A percentile compares a stretch with the other conserved stretches of the same genome.
These are phyloP conservation scores for Pontoporia blainvillei DNA, from an alignment of 2,113 vertebrate species.

Conservation along the genomic window DNA sequence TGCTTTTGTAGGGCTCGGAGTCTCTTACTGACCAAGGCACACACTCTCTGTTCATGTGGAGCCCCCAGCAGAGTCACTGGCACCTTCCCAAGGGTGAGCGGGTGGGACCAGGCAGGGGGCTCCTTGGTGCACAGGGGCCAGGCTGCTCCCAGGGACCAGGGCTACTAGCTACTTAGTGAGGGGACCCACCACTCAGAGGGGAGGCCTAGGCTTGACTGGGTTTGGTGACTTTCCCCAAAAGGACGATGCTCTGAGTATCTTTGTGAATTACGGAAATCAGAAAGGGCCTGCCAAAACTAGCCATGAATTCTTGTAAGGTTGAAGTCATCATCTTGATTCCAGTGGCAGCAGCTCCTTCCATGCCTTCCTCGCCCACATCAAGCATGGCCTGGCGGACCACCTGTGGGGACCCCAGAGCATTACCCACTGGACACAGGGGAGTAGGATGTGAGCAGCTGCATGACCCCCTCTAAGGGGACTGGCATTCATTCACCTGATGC, in stretches of 20 bases:
- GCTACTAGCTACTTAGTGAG: fast-evolving
- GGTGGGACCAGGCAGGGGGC: fast-evolving
- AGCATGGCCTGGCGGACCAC: constrained; percentile 35
- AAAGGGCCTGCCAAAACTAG: constrained; percentile 9
- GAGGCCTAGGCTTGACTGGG: not conserved
- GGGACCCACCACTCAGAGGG: fast-evolving
- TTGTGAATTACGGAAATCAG: not conserved
- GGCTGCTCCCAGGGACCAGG: fast-evolving
- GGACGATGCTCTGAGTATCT: not conserved
- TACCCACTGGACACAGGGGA: fast-evolving
- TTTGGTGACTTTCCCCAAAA: not conserved
- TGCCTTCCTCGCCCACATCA: constrained; percentile 14
- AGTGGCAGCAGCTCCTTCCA: not conserved
- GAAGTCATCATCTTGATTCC: not conserved
- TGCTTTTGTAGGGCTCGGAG: fast-evolving
- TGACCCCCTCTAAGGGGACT: fast-evolving
- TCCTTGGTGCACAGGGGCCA: not conserved
- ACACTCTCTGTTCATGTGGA: fast-evolving
- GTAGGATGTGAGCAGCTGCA: too few relatives aligned
- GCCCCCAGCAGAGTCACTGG: fast-evolving
- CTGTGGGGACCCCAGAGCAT: not conserved
- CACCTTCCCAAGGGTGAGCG: not conserved
- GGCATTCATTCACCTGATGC: fast-evolving
- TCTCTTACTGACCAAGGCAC: fast-evolving
- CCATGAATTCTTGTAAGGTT: fast-evolving